phyloP scores from a whole-genome alignment of 2,113 vertebrate species.

The Lophotis ruficrista region DNA sequence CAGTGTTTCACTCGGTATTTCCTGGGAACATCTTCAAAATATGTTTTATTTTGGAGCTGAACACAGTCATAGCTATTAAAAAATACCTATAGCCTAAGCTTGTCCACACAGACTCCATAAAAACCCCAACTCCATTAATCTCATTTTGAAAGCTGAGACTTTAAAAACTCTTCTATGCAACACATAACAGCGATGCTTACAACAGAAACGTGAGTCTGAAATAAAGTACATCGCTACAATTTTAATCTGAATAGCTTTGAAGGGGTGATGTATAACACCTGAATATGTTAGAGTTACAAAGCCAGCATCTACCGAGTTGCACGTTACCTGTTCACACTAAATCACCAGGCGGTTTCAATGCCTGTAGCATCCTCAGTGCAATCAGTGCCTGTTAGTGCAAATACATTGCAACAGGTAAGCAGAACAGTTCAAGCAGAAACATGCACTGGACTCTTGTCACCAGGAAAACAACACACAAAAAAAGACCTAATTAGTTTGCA shows the following conservation, averaged over 20 bases:
- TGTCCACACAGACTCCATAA: not conserved
- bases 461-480: not conserved
- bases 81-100: not conserved
- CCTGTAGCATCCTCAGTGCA: not conserved
- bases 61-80: not conserved
- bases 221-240: not conserved
- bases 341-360: not conserved
- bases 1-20: not conserved
- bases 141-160: not conserved
- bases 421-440: not conserved
- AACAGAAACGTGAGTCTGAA: not conserved
- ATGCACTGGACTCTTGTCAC: not conserved
- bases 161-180: not conserved
- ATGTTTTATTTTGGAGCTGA: not conserved
- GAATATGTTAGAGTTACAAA: not conserved
- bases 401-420: not conserved
- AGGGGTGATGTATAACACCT: not conserved
- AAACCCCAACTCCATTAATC: not conserved
- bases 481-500: not conserved
- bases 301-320: rapidly evolving
- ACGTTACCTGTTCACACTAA: not conserved
- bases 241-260: not conserved
- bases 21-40: not conserved
- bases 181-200: not conserved
- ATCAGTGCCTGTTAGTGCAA: not conserved